Conservation (phyloP, 2,113 vertebrate genomes). For the Percopsis transmontana region DNA sequence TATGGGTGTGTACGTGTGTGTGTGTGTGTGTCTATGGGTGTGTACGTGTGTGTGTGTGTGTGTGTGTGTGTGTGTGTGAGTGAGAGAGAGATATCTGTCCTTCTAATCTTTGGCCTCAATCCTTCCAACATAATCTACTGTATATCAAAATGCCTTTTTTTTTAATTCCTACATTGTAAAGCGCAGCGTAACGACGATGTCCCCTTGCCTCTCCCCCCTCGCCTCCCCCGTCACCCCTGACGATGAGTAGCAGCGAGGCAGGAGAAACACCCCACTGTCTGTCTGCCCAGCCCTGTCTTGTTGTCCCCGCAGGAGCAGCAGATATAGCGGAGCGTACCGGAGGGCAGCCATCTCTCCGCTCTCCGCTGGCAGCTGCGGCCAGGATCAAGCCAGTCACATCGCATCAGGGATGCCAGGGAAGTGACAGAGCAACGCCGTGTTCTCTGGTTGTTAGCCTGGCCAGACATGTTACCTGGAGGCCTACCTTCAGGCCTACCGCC, state of each 20-base stretch:
- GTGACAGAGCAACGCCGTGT: too few relatives aligned
- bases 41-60: too few relatives aligned
- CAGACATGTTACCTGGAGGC: too few relatives aligned
- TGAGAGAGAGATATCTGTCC: slow-evolving; percentile 13
- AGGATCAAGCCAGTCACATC: not conserved
- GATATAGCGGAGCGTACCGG: not conserved
- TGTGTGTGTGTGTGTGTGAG: too few relatives aligned
- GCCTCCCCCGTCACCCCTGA: not conserved
- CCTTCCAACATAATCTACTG: slow-evolving; percentile 54
- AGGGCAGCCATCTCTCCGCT: not conserved
- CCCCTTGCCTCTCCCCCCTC: not conserved
- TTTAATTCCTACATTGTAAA: slow-evolving; percentile 22
- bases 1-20: too few relatives aligned
- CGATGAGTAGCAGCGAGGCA: not conserved
- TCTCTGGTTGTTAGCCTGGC: too few relatives aligned
- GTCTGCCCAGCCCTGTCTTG: not conserved
- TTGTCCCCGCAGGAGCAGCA: not conserved
- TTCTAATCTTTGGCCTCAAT: slow-evolving; percentile 62
- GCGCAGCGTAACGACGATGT: slow-evolving; percentile 10
- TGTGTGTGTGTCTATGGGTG: too few relatives aligned
- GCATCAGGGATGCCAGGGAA: not conserved
- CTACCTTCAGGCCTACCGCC: too few relatives aligned
- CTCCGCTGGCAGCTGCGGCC: not conserved
- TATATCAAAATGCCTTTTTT: slow-evolving; percentile 25
- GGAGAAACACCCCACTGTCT: not conserved